phyloP scores from a whole-genome alignment of 2,113 vertebrate species.

The Myiozetetes cayanensis region DNA sequence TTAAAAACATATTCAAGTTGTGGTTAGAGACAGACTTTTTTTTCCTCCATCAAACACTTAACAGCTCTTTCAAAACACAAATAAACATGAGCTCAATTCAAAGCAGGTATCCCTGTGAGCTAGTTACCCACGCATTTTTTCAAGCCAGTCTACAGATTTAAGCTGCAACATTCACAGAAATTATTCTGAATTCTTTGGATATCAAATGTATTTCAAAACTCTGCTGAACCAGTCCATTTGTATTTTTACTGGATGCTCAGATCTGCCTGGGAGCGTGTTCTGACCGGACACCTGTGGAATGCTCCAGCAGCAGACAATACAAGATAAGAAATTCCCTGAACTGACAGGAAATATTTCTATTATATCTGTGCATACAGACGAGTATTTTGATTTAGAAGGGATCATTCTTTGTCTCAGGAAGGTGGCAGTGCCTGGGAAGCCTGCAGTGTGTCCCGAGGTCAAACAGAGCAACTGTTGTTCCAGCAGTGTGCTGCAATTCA shows the following conservation, averaged over 20 bases:
- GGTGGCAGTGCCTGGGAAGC: neutral
- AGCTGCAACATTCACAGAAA: neutral
- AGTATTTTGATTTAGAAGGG: neutral
- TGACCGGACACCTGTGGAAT: constrained; percentile 43
- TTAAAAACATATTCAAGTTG: neutral
- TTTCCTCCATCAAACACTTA: neutral
- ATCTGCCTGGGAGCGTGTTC: neutral
- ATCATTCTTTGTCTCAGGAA: neutral
- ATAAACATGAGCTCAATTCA: neutral
- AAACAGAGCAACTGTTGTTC: neutral
- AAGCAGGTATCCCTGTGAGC: neutral
- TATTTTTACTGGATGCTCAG: neutral
- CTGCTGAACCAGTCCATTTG: neutral
- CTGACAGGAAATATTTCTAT: neutral
- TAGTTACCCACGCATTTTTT: neutral
- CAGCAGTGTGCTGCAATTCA: neutral
- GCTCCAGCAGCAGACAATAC: neutral
- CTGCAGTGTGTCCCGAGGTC: neutral
- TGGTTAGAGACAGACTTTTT: neutral
- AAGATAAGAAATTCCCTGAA: constrained; percentile 5
- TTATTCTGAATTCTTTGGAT: neutral
- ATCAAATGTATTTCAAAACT: neutral
- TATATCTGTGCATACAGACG: neutral
- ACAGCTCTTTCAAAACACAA: neutral
- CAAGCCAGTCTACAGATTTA: neutral